Evolutionary conservation across 2,113 vertebrate genomes (phyloP).

Genomic region (human): GRCh38 chr14:61187001-61187500

Average conservation of each 20-base stretch:
- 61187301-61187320: conserved; percentile 10
- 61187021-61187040: conserved; percentile 43
- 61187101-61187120: neutral
- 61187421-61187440: conserved; percentile 60
- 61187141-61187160: conserved; percentile 35
- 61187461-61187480: conserved; percentile 2
- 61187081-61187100: conserved; percentile 52
- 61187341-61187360: conserved; percentile 38
- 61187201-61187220: conserved; percentile 21
- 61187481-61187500: neutral
- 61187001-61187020: conserved; percentile 60
- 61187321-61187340: neutral
- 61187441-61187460: neutral
- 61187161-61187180: neutral
- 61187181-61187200: conserved; percentile 12
- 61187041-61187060: conserved; percentile 50
- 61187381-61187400: conserved; percentile 80
- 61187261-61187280: conserved; percentile 75
- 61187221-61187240: conserved; percentile 52
- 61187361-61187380: neutral
- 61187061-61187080: conserved; percentile 66
- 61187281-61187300: conserved; percentile 64
- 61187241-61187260: conserved; percentile 51
- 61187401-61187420: conserved; percentile 59
- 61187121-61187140: conserved; percentile 44